Base-by-base conservation (phyloP, 2,113 vertebrate genomes). In the Nothoprocta perdicaria region DNA sequence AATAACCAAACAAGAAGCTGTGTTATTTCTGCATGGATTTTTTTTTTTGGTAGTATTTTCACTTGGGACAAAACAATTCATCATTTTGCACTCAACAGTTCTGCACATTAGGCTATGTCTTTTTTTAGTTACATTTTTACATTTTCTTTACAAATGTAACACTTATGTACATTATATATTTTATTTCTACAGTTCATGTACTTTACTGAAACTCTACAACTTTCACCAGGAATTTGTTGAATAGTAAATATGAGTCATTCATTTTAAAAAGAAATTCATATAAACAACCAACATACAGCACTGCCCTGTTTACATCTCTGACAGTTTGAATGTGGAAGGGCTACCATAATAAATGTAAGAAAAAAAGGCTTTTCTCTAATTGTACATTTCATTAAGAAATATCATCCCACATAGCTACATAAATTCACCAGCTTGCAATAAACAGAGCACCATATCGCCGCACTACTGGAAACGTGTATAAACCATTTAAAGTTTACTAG, bases 1-100 rank as follows among this genome's bases (percentile, higher is more conserved):
- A 98, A 97, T 97, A 98, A 98, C 98, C 98, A 97, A 97, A 97
- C 98, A 97, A 99, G 97, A 98, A 98, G 95, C 95, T 96, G 94
- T 95, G 89, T 97, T 96, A 97, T 94, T 97, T 94, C 95, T 96
- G 93, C 92, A 96, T 43, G 88, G 88, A 93, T 92, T 96, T 76
- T 80, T 74, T 78, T 29, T 66, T 97, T 89, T 77, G 35, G 35
- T 89, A 95, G 95, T 93, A 84, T 48, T 80, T 84, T 92, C 91
- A 88, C 94, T 92, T 88, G 93, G 79, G 95, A 96, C 97, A 95
- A 92, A 97, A 97, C 93, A 95, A 95, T 92, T 88, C 96, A 93
- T 97, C 95, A 96, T 87, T 38, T 46, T 96, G 90, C 83, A 95
- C 79, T 96, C 96, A 95, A 96, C 95, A 95, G 80, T 66, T 95